Evolutionary conservation across 2,888 invertebrate genomes (phyloP), one percentile per base, ranked within the genome.

Genomic region (Psylliodes chrysocephalus): DNA sequence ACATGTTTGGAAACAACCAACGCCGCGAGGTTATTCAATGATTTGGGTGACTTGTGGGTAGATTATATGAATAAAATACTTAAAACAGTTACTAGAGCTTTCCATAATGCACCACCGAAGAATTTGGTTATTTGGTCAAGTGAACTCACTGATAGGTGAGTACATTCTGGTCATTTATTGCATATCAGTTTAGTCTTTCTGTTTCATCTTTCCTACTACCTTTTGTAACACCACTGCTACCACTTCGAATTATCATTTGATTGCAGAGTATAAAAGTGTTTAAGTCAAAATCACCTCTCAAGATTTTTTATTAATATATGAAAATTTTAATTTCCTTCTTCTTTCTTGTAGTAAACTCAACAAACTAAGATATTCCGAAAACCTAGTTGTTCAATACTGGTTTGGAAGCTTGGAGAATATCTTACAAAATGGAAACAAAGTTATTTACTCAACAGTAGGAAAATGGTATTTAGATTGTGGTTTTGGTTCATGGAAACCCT

Each of bases 401-500:
- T 91, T 91, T 46, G 89, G 90, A 0, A 89, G 90, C 66, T 90
- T 91, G 17, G 85, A 87, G 5, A 88, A 89, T 55, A 85, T 92
- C 2, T 80, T 93, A 8, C 88, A 90, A 71, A 88, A 89, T 51
- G 92, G 91, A 1, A 91, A 88, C 79, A 87, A 90, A 63, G 84
- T 92, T 33, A 89, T 94, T 63, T 83, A 92, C 64, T 93, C 92
- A 7, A 92, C 93, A 79, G 93, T 93, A 51, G 92, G 93, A 77
- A 90, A 91, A 10, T 92, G 92, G 91, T 94, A 93, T 82, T 85
- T 94, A 69, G 93, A 94, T 80, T 94, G 94, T 77, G 94, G 94
- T 0, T 93, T 91, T 79, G 93, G 92, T 0, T 90, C 89, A 67
- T 94, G 93, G 93, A 86, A 91, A 38, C 89, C 91, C 72, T 87